A percentile compares a stretch with the other conserved stretches of the same genome.
phyloP scores from a whole-genome alignment of 2,797 vertebrate genomes.

The Rhinella marina region DNA sequence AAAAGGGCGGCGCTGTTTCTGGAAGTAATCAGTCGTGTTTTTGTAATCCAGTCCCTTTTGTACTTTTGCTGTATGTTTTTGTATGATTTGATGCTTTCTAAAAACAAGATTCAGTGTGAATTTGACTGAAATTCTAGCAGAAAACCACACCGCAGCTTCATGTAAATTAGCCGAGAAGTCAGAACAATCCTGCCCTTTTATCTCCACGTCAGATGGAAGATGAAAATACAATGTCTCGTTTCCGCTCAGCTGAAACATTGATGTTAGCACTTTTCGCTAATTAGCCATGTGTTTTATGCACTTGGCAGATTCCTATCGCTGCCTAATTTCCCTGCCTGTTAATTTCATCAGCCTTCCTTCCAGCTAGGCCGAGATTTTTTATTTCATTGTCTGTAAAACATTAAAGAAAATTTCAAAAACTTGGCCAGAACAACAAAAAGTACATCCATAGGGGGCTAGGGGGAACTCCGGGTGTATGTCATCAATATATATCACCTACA shows the following conservation, averaged over 20 bases:
- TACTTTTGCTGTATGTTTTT: not conserved
- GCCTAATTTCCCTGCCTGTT: not conserved
- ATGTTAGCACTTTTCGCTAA: not conserved
- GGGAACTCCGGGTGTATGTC: not conserved
- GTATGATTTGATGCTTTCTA: not conserved
- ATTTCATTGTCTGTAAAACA: not conserved
- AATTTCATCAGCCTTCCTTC: not conserved
- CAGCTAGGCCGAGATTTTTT: not conserved
- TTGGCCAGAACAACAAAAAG: not conserved
- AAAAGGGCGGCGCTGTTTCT: no score
- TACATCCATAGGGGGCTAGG: not conserved
- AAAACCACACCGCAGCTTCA: not conserved
- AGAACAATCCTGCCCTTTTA: not conserved
- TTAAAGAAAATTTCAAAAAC: not conserved
- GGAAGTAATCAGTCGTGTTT: no score
- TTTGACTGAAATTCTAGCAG: not conserved
- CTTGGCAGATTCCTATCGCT: not conserved
- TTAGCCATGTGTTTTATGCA: slow-evolving; percentile 7
- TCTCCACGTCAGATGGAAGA: not conserved
- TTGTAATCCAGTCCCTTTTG: no score
- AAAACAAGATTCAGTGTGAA: not conserved
- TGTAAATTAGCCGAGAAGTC: not conserved
- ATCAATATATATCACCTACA: not conserved
- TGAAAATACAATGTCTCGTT: not conserved
- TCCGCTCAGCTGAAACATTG: slow-evolving; percentile 17